These are phyloP conservation scores for Choristoneura rosaceana DNA, from an alignment of 2,888 invertebrate species.

Conservation along the genomic window DNA sequence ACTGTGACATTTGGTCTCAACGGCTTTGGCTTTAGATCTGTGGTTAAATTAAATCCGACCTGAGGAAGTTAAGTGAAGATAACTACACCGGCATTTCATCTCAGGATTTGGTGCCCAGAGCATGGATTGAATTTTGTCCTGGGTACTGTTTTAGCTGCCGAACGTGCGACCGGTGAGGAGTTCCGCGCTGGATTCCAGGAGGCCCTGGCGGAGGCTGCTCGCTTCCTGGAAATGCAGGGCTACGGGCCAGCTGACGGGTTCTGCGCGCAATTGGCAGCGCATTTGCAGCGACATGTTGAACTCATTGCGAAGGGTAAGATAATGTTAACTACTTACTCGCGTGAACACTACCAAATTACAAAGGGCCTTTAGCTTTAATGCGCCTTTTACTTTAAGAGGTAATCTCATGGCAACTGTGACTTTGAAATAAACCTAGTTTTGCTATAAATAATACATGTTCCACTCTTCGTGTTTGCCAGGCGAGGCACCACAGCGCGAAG, in stretches of 20 bases:
- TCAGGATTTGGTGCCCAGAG: conserved; percentile 20
- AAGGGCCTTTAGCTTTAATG: no score
- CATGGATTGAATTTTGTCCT: conserved; percentile 43
- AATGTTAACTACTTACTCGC: no score
- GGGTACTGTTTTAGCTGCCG: conserved; percentile 75
- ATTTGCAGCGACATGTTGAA: conserved; percentile 94
- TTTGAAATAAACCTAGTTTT: no score
- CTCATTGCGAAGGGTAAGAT: conserved; percentile 84
- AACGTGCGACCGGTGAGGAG: conserved; percentile 63
- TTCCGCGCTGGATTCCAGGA: conserved; percentile 95
- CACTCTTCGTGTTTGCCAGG: conserved; percentile 50
- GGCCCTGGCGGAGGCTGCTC: conserved; percentile 95
- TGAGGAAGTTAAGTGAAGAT: no score
- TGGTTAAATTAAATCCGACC: no score
- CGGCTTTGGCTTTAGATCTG: no score
- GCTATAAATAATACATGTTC: not conserved
- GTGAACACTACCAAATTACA: no score
- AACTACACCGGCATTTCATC: no score
- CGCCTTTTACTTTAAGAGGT: no score
- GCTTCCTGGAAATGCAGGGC: conserved; percentile 94
- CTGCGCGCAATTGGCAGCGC: conserved; percentile 92
- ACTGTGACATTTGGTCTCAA: no score
- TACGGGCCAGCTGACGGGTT: conserved; percentile 92
- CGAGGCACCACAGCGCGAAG: conserved; percentile 57
- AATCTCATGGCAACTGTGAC: no score